A percentile compares a stretch with the other conserved stretches of the same genome.
phyloP scores from a whole-genome alignment of 2,113 vertebrate genomes.

The Pygoscelis antarcticus region DNA sequence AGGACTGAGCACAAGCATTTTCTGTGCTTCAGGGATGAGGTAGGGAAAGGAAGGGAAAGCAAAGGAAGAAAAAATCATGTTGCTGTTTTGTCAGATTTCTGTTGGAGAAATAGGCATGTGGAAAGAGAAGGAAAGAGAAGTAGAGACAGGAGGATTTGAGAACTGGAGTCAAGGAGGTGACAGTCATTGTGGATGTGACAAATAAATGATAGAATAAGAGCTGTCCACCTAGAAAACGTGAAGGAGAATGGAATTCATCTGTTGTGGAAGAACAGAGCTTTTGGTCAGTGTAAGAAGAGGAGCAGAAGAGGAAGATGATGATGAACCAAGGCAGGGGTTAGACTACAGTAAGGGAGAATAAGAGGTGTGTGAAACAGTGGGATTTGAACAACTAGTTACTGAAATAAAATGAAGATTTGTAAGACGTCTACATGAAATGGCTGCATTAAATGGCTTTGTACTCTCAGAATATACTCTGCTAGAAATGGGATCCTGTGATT shows the following conservation, averaged over 20 bases:
- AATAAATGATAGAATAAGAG: not conserved
- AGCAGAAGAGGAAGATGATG: not conserved
- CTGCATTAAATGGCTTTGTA: not conserved
- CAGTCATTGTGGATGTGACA: not conserved
- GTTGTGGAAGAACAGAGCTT: not conserved
- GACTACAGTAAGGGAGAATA: not conserved
- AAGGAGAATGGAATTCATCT: not conserved
- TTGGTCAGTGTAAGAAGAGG: not conserved
- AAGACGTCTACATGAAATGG: not conserved
- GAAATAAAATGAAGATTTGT: not conserved
- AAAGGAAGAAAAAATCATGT: not conserved
- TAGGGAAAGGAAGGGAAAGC: not conserved
- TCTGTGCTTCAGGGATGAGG: not conserved
- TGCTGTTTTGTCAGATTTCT: not conserved
- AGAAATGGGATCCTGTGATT: not conserved
- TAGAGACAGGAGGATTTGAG: not conserved
- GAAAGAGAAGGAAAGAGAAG: not conserved
- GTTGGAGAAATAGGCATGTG: not conserved
- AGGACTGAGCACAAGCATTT: not conserved
- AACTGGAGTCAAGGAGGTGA: not conserved
- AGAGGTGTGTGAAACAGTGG: not conserved
- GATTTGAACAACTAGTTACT: not conserved
- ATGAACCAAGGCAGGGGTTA: not conserved
- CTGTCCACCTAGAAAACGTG: not conserved
- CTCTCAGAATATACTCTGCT: not conserved